A percentile compares a stretch with the other conserved stretches of the same genome.
Conservation (phyloP, 1,140 invertebrate species). For the Pteromalus puparum region DNA sequence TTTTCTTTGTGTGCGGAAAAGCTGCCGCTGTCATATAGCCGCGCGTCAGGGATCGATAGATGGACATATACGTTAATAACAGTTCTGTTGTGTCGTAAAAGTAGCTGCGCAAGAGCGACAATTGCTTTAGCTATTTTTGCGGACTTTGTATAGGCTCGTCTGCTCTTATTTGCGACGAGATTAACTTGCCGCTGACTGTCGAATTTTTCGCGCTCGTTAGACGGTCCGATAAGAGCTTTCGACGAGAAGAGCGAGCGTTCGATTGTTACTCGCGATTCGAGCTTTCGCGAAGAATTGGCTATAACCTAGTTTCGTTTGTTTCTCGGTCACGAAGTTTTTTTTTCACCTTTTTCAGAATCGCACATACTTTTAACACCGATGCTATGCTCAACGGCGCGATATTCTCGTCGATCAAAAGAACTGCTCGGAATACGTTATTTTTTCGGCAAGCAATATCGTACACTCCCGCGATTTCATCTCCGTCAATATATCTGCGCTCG, state of each 20-base stretch:
- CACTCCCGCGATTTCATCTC: too few species aligned
- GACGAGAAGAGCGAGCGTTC: too few species aligned
- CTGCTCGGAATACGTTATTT: too few species aligned
- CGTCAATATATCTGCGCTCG: too few species aligned
- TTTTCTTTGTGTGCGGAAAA: not conserved
- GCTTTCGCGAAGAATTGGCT: too few species aligned
- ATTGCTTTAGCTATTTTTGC: not conserved
- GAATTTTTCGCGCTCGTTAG: not conserved
- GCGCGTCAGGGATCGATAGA: not conserved
- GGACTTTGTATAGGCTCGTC: not conserved
- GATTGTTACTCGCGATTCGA: too few species aligned
- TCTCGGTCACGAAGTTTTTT: not conserved
- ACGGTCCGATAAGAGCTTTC: not conserved
- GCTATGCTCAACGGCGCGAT: too few species aligned
- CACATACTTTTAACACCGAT: too few species aligned
- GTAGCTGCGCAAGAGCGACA: not conserved
- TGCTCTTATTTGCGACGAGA: not conserved
- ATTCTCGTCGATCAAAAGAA: too few species aligned
- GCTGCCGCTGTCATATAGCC: not conserved
- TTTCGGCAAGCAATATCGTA: too few species aligned
- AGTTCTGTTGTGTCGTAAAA: not conserved
- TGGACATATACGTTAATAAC: not conserved
- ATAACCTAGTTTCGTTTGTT: too few species aligned
- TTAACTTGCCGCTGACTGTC: not conserved
- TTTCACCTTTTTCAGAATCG: not conserved